phyloP scores from a whole-genome alignment of 2,113 vertebrate species.

The Myocastor coypus region DNA sequence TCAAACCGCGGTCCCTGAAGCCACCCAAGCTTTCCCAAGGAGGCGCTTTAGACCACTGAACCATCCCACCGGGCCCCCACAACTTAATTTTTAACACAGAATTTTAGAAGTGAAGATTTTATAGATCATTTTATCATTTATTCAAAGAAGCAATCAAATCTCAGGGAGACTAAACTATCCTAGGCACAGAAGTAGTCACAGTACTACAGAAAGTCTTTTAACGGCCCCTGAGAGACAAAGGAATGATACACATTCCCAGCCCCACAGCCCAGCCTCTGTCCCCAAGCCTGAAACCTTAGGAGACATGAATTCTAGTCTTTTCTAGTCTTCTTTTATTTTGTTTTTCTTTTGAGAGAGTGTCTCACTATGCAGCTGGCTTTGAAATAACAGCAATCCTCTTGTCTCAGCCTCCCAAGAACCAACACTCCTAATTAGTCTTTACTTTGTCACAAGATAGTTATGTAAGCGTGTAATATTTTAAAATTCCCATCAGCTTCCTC shows the following conservation, averaged over 20 bases:
- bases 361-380: background rate
- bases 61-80: too few relatives aligned
- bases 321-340: background rate
- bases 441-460: background rate
- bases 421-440: background rate
- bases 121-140: background rate
- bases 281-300: background rate
- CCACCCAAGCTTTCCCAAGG: too few relatives aligned
- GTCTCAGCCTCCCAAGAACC: background rate
- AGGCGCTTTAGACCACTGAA: too few relatives aligned
- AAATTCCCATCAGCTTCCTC: background rate
- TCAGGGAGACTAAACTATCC: background rate
- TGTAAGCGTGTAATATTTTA: background rate
- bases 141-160: background rate
- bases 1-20: too few relatives aligned
- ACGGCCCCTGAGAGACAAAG: fast-evolving
- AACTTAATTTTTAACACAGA: background rate
- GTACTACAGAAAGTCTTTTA: background rate
- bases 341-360: background rate
- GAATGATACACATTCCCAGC: too few relatives aligned
- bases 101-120: background rate
- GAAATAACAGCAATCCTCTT: too few relatives aligned
- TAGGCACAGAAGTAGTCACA: fast-evolving
- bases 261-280: background rate
- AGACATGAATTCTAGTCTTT: background rate